Evolutionary conservation across 64 coral and sea anemone species (phyloP), one percentile per base, ranked within the genome.

Genomic region (Actinia equina): DNA sequence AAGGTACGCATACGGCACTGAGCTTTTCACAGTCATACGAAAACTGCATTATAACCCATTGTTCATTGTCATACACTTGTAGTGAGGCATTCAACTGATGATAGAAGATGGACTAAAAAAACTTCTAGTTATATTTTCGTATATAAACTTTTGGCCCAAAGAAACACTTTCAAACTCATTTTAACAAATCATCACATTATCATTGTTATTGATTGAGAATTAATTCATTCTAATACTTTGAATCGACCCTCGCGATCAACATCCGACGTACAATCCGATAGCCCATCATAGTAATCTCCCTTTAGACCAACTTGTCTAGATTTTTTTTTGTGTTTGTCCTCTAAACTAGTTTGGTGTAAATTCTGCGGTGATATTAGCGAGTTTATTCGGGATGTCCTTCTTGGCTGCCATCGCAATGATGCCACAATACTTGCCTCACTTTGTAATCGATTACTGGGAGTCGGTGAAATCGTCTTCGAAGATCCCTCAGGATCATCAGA

Each of bases 341-440:
- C 25, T 74, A 74, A 11, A 17, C 7, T 74, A 4, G 42, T 41
- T 41, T 30, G 69, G 25, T 74, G 26, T 3, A 41, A 30, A 74
- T 26, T 27, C 12, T 26, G 69, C 26, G 27, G 14, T n/a, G 27
- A 74, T 74, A 74, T 74, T 20, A 65, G 7, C 16, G 77, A 79
- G 27, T 79, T 46, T 41, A 46, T 20, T 43, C 77, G 77, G 13
- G 27, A 43, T 43, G 16, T 43, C 44, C 44, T 46, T 19, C 41
- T 79, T 17, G 77, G 77, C 44, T 79, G 77, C 77, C 77, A 79
- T 79, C 77, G 77, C 77, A 44, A 79, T 41, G 37, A 79, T 17
- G 77, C 77, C 5, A 19, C 77, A 17, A 44, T 46, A 17, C 30
- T 43, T 44, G 17, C 78, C 3, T 20, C 49, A 37, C 43, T 81